Evolutionary conservation across 1,140 invertebrate species (phyloP), one percentile per base, ranked within the genome.

Genomic region (Sitobion miscanthi): DNA sequence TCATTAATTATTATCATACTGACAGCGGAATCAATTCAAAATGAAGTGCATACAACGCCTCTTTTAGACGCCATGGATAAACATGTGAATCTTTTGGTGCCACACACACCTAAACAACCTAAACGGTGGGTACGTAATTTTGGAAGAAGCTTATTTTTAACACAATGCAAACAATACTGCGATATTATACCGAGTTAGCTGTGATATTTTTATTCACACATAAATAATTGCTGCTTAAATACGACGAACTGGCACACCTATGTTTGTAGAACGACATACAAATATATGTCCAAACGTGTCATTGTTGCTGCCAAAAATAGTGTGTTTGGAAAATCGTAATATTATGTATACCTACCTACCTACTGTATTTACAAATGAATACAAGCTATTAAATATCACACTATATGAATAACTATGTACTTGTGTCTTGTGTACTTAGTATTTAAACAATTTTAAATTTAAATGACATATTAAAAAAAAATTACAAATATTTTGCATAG

Each of bases 361-460:
- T 88, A 52, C 45, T 49, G 30, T 88, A 49, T n/a, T 88, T n/a
- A 88, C 86, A 88, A 88, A 88, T 49, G 86, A 88, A 88, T 88
- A 49, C 86, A 52, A 52, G 17, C n/a, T 49, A 21, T 88, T 87
- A 87, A n/a, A 87, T 77, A n/a, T 77, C 7, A n/a, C 14, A 77
- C 62, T 77, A 8, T 8, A n/a, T n/a, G 86, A 49, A 88, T 30
- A 47, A 30, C 7, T 62, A 11, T 25, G 25, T 62, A 6, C 52
- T 54, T 54, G 20, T 77, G 62, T 77, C 14, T n/a, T 88, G 86
- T 88, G 49, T 49, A 45, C 11, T 88, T 49, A 49, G 45, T 88
- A 52, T 88, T 88, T 88, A 20, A 87, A 47, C 23, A 30, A 47
- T n/a, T 47, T 87, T 25, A 45, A 87, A 87, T 87, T 87, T 87